Evolutionary conservation across 2,113 vertebrate species (phyloP), one percentile per base, ranked within the genome.

Genomic region (Lagopus leucura): DNA sequence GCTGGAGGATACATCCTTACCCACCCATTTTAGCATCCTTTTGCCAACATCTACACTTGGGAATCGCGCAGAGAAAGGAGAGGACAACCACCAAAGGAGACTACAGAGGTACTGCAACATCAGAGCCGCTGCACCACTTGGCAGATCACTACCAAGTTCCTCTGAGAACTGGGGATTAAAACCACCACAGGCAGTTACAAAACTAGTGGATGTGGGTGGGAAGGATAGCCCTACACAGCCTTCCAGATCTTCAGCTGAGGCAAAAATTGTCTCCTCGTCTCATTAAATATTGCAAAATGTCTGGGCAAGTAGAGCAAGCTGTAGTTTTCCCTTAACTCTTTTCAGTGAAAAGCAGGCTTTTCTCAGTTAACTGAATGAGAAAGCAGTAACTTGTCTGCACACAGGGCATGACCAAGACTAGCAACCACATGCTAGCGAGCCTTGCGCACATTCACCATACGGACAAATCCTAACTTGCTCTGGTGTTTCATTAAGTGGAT

Each of bases 381-480:
- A 91, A 12, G 15, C 48, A 88, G 6, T 45, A 86, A 78, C 85
- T 80, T 80, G 82, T 20, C 79, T 67, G 71, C 55, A 34, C 71
- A 73, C 75, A 19, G 48, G 28, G 42, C 71, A 76, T 1, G 0
- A 77, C 55, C 42, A 60, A 81, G 43, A 91, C 95, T 45, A 89
- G 93, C 88, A 75, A 71, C 73, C 64, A 91, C 96, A 95, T 6
- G 93, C 86, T 65, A 88, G 72, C 22, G 82, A 89, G 43, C 25
- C 34, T 28, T 24, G 30, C 25, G 47, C 2, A 3, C 16, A 8
- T 36, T 81, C 90, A 81, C 72, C 70, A 88, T 5, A 27, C 1
- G 4, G 27, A 88, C 95, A 95, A 90, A 96, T 94, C 86, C 82
- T 43, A 78, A 94, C 93, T 86, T 92, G 94, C 40, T 88, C 42